Evolutionary conservation across 2,113 vertebrate genomes (phyloP), one percentile per base, ranked within the genome.

Genomic region (Empidonax alnorum): DNA sequence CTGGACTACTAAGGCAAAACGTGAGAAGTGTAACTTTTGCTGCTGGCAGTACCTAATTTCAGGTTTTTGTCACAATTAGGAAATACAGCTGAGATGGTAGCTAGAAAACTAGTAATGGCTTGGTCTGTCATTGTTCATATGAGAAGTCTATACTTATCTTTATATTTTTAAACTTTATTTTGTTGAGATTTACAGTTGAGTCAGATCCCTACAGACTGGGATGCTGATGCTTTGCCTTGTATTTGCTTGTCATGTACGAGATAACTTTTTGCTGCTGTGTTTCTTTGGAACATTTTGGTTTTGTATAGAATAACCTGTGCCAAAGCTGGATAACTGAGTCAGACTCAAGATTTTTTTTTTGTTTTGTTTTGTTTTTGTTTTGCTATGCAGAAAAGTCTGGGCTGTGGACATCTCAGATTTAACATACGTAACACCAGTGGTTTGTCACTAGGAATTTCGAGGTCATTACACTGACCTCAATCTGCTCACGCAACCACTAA

Each of bases 401-500:
- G 39, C 72, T 71, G 8, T 18, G n/a, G 28, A 16, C 33, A 59
- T 86, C 82, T 90, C 68, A 63, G 61, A 53, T 86, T 91, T 94
- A 88, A 83, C 44, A 66, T 52, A 52, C 1, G 0, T 81, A 78
- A 88, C 52, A 65, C 61, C 25, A 78, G 47, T 0, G 12, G 83
- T 86, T 94, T 93, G 65, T 65, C 73, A 84, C 47, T 72, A 72
- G 65, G 52, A 93, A 72, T 90, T 95, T 68, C 1, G 16, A 95
- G 65, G 73, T 52, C 73, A 87, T 87, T 89, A 80, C 55, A 23
- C 27, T 95, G 87, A 90, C 96, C 90, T 91, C 90, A 90, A 80
- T 96, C 92, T 95, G 67, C 72, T 94, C 91, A 88, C 4, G 6
- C 78, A 91, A 80, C 42, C 58, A 28, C 59, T 67, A 75, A 90